Evolutionary conservation across 2,888 invertebrate species (phyloP), one percentile per base, ranked within the genome.

Genomic region (Drosophila anomelani): DNA sequence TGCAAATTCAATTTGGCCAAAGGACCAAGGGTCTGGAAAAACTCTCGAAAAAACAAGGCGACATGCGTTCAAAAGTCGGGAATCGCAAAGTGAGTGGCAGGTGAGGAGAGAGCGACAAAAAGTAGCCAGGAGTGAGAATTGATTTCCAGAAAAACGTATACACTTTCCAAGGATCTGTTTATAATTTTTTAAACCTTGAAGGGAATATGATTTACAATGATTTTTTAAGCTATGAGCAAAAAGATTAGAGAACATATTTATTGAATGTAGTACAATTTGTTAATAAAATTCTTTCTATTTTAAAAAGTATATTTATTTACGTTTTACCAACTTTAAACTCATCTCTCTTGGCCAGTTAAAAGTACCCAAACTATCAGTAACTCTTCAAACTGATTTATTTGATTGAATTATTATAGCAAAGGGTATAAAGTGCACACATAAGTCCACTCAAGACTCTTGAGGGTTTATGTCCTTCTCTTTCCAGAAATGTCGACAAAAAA

Each of bases 11-110:
- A 88, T 84, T 84, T 88, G 80, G 77, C 49, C 51, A 76, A 63
- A 76, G 59, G 70, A 63, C 63, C 68, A 59, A 49, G 59, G 59
- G 54, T 9, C 32, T 17, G 43, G 44, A 56, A 60, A 75, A 66
- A 63, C 70, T 55, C 68, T 69, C 59, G 54, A 54, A 64, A 81
- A 71, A 74, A 74, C 57, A 58, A 58, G 62, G 72, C 63, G 63
- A 86, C 74, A 88, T 83, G 86, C 88, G 88, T 88, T 75, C 80
- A 66, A 80, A 76, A 86, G 81, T 81, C 88, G 88, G 86, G 62
- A 57, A 49, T 75, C 47, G 47, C 59, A 59, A 67, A 66, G 47
- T 68, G 68, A 68, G 80, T 83, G 81, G 67, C 82, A 83, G 88
- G 81, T 82, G 81, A 74, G 47, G 41, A 49, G 49, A 56, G 51